Evolutionary conservation across 2,113 vertebrate species (phyloP), one percentile per base, ranked within the genome.

Genomic region (Atractosteus spatula): DNA sequence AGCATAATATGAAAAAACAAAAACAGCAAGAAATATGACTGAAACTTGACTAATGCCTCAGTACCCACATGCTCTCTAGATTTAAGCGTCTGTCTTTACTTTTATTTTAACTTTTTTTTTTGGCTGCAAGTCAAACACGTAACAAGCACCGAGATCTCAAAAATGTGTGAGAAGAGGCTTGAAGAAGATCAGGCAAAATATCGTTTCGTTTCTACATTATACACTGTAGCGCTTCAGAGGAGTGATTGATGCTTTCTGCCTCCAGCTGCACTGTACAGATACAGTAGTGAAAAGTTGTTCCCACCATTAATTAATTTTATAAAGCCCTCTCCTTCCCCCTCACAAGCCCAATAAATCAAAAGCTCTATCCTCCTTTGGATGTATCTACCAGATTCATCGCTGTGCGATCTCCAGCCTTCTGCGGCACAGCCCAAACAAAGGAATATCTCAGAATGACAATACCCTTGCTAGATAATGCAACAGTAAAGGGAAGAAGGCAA

Each of bases 281-380:
- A 66, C 57, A 70, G 73, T 74, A 69, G 71, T 78, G 77, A 79
- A 75, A 76, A 63, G 71, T 68, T 63, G 75, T 77, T 77, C 80
- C 77, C 69, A 74, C 61, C 72, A 78, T 83, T 78, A 76, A 83
- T 81, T 81, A 75, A 76, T 77, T 73, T 77, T 74, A 72, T 68
- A 71, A 78, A 73, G 61, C 65, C 70, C 65, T 65, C 64, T 56
- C 55, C 55, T 55, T 59, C 71, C 68, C 69, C 65, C 10, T 55
- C 55, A 29, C 13, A 66, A 70, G 68, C 47, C 62, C 67, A 72
- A 75, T 81, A 81, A 79, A 79, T 76, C 76, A 59, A 69, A 16
- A 13, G 61, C 55, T 61, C 71, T 43, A 59, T 77, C 67, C 63
- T 62, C 63, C 66, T 66, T 56, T 51, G 59, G 45, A 73, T 42